Percentiles rank a stretch among this genome's conserved stretches.
Evolutionary conservation across 2,888 invertebrate species (phyloP).

Genomic region (Gastracanthus pulcherrimus): DNA sequence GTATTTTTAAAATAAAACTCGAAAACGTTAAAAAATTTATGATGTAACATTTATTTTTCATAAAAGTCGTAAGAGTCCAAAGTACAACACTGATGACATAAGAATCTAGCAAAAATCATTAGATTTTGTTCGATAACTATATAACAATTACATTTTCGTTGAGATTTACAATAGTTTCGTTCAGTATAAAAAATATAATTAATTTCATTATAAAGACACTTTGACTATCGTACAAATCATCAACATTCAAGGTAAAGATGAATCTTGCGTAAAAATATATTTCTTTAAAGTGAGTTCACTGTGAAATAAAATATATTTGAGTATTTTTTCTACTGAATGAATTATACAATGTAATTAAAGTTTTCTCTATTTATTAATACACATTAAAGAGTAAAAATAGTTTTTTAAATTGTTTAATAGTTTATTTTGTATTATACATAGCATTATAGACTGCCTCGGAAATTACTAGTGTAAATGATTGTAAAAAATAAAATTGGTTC

Average conservation of each 20-base stretch:
- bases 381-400: too few relatives aligned
- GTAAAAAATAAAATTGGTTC: too few relatives aligned
- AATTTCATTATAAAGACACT: too few relatives aligned
- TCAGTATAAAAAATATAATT: not conserved
- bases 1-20: conserved; percentile 26
- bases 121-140: too few relatives aligned
- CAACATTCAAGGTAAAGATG: not conserved
- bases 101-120: not conserved
- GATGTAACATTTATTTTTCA: not conserved
- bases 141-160: not conserved
- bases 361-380: too few relatives aligned
- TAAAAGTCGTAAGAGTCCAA: not conserved
- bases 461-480: too few relatives aligned
- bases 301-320: too few relatives aligned
- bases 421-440: too few relatives aligned
- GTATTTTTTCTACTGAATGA: too few relatives aligned
- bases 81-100: not conserved
- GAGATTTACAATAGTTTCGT: not conserved
- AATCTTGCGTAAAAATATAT: not conserved
- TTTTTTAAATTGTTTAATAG: too few relatives aligned
- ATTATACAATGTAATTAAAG: too few relatives aligned
- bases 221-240: not conserved
- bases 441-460: too few relatives aligned
- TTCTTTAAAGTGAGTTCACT: not conserved
- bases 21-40: not conserved